phyloP scores from a whole-genome alignment of 2,888 invertebrate species.

The Caenorhabditis sp. region DNA sequence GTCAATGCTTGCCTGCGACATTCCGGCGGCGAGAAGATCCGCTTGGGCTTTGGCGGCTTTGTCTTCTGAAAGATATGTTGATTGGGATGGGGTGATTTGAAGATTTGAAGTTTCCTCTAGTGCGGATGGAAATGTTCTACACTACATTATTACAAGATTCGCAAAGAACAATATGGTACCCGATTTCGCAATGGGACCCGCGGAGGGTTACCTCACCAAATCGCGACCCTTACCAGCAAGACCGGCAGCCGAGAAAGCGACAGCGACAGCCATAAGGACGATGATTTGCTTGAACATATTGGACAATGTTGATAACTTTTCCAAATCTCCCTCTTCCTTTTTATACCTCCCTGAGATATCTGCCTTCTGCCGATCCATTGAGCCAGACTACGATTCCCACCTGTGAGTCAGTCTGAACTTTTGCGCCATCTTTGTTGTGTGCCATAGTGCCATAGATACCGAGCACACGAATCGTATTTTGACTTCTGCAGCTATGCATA shows the following conservation, averaged over 20 bases:
- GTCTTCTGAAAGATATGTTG: not conserved
- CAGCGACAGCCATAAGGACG: not conserved
- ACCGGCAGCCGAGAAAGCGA: not conserved
- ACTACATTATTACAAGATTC: too few species aligned
- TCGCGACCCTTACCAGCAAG: not conserved
- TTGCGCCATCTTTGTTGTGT: too few species aligned
- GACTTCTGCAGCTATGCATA: not conserved
- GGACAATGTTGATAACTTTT: not conserved
- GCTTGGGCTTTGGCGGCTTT: not conserved
- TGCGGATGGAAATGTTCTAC: too few species aligned
- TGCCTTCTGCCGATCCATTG: too few species aligned
- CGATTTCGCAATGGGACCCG: too few species aligned
- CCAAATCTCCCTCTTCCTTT: not conserved
- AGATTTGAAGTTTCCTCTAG: too few species aligned
- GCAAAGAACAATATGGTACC: too few species aligned
- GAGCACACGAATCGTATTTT: not conserved
- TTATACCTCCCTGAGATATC: not conserved
- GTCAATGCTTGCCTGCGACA: conserved; percentile 17
- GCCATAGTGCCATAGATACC: not conserved
- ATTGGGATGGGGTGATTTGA: too few species aligned
- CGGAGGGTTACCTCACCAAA: too few species aligned
- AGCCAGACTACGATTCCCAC: too few species aligned
- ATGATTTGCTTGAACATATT: conserved; percentile 10
- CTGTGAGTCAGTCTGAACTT: too few species aligned
- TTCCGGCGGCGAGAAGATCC: conserved; percentile 2